Evolutionary conservation across 2,888 invertebrate genomes (phyloP).

Genomic region (Chrysolina oricalcia): DNA sequence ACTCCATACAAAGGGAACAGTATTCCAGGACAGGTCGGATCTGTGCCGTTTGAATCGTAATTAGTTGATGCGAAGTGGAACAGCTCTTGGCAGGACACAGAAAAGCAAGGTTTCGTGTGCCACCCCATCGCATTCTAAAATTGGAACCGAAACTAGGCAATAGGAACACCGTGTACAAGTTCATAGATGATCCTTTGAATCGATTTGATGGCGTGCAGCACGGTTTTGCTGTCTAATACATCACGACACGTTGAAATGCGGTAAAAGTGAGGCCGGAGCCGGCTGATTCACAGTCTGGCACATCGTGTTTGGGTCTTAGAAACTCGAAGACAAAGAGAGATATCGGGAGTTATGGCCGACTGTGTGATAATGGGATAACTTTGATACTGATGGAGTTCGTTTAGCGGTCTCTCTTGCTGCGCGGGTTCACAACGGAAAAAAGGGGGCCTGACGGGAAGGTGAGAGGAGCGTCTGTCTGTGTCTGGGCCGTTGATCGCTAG

Average conservation of each 20-base stretch:
- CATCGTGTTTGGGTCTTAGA: slow-evolving; percentile 23
- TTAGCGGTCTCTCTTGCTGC: neutral
- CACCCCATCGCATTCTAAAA: too few species aligned
- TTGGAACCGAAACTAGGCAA: neutral
- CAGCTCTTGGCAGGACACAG: too few species aligned
- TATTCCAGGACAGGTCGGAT: too few species aligned
- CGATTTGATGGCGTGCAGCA: slow-evolving; percentile 58
- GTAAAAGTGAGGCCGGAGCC: slow-evolving; percentile 46
- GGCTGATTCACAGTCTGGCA: slow-evolving; percentile 39
- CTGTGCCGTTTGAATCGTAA: too few species aligned
- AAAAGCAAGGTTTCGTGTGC: too few species aligned
- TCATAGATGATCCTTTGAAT: slow-evolving; percentile 44
- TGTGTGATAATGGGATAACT: slow-evolving; percentile 23
- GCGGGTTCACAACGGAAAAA: neutral
- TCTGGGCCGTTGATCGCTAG: neutral
- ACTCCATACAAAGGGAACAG: too few species aligned
- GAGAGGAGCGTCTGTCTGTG: neutral
- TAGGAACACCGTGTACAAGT: slow-evolving; percentile 23
- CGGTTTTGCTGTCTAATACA: slow-evolving; percentile 51
- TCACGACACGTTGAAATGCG: slow-evolving; percentile 57
- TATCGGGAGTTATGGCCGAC: slow-evolving; percentile 20
- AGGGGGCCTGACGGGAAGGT: neutral
- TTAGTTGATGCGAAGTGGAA: too few species aligned
- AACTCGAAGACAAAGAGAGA: slow-evolving; percentile 19
- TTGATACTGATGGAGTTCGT: slow-evolving; percentile 17